Evolutionary conservation across 2,888 invertebrate genomes (phyloP).

Genomic region (Lumbricus terrestris): DNA sequence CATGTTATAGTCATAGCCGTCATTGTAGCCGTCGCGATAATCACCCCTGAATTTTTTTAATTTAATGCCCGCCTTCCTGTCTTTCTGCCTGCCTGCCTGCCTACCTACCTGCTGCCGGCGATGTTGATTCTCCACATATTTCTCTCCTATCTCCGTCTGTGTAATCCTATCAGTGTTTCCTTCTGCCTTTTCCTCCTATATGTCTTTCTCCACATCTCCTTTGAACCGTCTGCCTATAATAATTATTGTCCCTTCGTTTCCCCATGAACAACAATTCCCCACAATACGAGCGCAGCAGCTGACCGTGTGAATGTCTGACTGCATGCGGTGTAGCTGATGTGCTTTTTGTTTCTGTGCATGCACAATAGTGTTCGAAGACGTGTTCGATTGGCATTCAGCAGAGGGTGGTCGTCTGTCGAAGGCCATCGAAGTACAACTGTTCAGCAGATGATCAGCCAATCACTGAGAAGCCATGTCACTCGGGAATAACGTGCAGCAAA

Average conservation of each 20-base stretch:
- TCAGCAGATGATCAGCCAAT: neutral
- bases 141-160: too few relatives aligned
- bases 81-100: constrained; percentile 23
- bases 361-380: neutral
- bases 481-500: neutral
- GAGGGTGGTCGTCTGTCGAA: neutral
- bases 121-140: too few relatives aligned
- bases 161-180: too few relatives aligned
- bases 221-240: too few relatives aligned
- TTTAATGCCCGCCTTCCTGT: neutral
- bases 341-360: neutral
- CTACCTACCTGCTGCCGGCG: too few relatives aligned
- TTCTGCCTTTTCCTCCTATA: too few relatives aligned
- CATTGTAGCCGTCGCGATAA: neutral
- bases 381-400: neutral
- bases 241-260: too few relatives aligned
- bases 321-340: neutral
- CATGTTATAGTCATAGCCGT: constrained; percentile 13
- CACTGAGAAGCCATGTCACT: neutral
- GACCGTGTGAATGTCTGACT: too few relatives aligned
- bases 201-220: too few relatives aligned
- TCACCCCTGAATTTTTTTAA: too few relatives aligned
- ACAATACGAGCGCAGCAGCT: too few relatives aligned
- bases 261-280: too few relatives aligned
- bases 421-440: neutral